phyloP scores from a whole-genome alignment of 2,888 invertebrate species.

The Eupsilia transversa region DNA sequence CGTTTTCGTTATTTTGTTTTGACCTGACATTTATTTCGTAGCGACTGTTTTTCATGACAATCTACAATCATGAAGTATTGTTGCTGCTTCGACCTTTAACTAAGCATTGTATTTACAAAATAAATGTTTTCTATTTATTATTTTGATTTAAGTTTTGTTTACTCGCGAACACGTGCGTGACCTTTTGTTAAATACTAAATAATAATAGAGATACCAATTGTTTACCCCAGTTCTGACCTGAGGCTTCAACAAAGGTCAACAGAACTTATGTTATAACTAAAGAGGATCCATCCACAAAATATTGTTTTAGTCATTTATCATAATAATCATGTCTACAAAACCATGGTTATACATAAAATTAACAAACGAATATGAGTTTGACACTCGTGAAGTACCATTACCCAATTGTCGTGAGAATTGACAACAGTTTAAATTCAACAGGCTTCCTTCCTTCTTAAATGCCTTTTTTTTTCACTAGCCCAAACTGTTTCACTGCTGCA shows the following conservation, averaged over 20 bases:
- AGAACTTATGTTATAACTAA: too few relatives aligned
- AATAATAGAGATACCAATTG: not conserved
- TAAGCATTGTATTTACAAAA: not conserved
- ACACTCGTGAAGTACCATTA: too few relatives aligned
- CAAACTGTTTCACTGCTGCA: too few relatives aligned
- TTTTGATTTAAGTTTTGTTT: conserved; percentile 6
- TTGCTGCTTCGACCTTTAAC: not conserved
- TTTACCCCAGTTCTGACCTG: conserved; percentile 10
- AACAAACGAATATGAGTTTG: too few relatives aligned
- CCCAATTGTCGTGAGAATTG: not conserved
- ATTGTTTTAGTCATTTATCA: too few relatives aligned
- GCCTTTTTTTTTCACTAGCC: too few relatives aligned
- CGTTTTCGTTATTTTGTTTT: conserved; percentile 13
- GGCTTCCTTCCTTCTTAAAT: too few relatives aligned
- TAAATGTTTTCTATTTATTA: not conserved
- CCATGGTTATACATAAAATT: too few relatives aligned
- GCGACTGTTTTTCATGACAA: conserved; percentile 39
- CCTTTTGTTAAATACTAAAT: not conserved
- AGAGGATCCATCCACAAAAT: too few relatives aligned
- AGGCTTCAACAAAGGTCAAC: not conserved
- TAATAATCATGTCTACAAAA: too few relatives aligned
- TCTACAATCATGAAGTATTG: conserved; percentile 41
- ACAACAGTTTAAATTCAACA: not conserved
- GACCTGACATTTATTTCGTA: conserved; percentile 4
- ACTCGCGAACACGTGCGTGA: not conserved